Base-by-base conservation (phyloP, 2,888 invertebrate genomes). In the Trissolcus brochymenae region DNA sequence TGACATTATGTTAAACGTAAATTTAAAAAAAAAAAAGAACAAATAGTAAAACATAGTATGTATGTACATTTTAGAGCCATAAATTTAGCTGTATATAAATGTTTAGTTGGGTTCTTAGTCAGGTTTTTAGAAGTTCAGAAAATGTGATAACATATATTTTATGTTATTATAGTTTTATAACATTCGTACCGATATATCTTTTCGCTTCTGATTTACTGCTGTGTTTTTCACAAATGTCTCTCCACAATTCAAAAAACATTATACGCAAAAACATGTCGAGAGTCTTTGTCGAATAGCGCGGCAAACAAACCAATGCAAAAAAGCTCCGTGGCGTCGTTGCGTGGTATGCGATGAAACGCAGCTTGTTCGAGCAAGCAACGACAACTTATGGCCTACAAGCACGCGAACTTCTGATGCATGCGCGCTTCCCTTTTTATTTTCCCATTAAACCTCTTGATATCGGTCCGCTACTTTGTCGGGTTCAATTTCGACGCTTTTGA, bases 301-400 rank as follows among this genome's bases (percentile, higher is more conserved):
- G 46, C 35, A 54, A 66, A 66, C 50, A 57, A 66, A 66, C 40
- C 50, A 66, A 57, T 55, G 50, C 51, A 65, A 56, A 55, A 29
- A 49, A 66, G 43, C 53, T 59, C 50, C 25, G 57, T 19, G 16
- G 43, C 40, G 56, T 62, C 57, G 49, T 71, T 56, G 61, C 65
- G 53, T 50, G 67, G 67, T 67, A 59, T 50, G 53, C 46, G 21
- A 40, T 19, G 56, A 64, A 65, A 55, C 55, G 55, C 49, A 65
- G 55, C 41, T 41, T 51, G 59, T 41, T 57, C 46, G 54, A 35
- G 46, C 60, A 40, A 60, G 54, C 46, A 41, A 43, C 59, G 80
- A 80, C 82, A 80, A 82, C 80, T 82, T 83, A 83, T 78, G 82
- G 80, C 56, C 79, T 55, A 70, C 73, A 56, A 81, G 78, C 83